phyloP scores from a whole-genome alignment of 1,140 invertebrate species.

The Trachelipus rathkii region DNA sequence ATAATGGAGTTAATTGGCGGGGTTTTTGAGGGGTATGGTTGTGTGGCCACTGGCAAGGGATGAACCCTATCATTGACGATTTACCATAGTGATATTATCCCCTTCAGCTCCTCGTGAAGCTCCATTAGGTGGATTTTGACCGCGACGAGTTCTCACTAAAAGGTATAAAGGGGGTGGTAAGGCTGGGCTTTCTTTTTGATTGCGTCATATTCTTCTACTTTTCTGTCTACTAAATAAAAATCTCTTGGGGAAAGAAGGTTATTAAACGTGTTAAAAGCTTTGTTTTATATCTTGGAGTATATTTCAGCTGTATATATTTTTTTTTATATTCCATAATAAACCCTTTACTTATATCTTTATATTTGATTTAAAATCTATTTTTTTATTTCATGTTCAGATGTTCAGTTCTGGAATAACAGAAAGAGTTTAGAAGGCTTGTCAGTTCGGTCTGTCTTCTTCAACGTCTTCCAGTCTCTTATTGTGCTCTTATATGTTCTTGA shows the following conservation, averaged over 20 bases:
- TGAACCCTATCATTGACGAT: too few species aligned
- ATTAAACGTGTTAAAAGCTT: not conserved
- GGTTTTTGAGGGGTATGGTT: too few species aligned
- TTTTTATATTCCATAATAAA: not conserved
- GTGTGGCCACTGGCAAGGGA: too few species aligned
- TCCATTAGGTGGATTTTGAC: too few species aligned
- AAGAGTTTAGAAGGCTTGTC: slow-evolving; percentile 95
- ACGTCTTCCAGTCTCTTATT: slow-evolving; percentile 92
- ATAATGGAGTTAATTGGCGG: too few species aligned
- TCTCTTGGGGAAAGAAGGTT: too few species aligned
- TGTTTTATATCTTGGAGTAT: not conserved
- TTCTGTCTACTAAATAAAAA: too few species aligned
- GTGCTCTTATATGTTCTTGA: slow-evolving; percentile 95
- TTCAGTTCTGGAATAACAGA: slow-evolving; percentile 98
- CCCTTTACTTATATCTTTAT: not conserved
- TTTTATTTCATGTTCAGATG: slow-evolving; percentile 63
- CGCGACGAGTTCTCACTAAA: too few species aligned
- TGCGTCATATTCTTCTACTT: not conserved
- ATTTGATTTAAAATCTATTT: not conserved
- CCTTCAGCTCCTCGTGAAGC: too few species aligned
- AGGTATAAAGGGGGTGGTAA: too few species aligned
- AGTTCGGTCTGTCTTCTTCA: slow-evolving; percentile 97
- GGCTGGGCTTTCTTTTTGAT: too few species aligned
- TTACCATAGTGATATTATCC: too few species aligned
- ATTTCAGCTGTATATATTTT: not conserved